phyloP scores from a whole-genome alignment of 1,140 invertebrate genomes.

The Drosophila repleta region DNA sequence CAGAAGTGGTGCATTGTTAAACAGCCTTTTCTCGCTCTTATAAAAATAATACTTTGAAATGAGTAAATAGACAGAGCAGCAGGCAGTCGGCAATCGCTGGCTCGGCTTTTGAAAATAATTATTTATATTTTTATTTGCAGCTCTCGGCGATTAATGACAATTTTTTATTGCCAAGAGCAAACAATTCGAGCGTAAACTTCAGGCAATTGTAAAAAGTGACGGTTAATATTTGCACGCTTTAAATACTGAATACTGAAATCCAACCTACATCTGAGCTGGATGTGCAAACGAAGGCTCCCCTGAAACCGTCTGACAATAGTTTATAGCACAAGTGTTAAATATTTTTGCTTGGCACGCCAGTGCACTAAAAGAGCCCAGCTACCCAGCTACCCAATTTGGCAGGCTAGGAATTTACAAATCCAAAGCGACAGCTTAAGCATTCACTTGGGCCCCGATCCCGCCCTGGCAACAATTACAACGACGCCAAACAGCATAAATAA shows the following conservation, averaged over 20 bases:
- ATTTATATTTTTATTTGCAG: conserved; percentile 22
- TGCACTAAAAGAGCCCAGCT: conserved; percentile 29
- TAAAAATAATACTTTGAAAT: conserved; percentile 55
- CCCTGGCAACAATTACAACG: conserved; percentile 66
- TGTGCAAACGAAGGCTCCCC: conserved; percentile 10
- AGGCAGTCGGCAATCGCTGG: background rate
- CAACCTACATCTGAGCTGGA: conserved; percentile 67
- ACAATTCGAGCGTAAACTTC: conserved; percentile 48
- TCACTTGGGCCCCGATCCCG: conserved; percentile 25
- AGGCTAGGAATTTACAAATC: conserved; percentile 37
- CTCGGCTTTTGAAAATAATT: background rate
- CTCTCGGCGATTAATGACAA: conserved; percentile 42
- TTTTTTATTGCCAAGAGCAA: conserved; percentile 54
- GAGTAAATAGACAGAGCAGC: conserved; percentile 44
- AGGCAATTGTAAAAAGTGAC: conserved; percentile 56
- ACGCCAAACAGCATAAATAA: conserved; percentile 71
- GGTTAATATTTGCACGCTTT: conserved; percentile 24
- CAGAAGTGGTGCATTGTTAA: background rate
- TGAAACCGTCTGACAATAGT: conserved; percentile 64
- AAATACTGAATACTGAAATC: conserved; percentile 22
- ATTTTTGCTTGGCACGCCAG: conserved; percentile 80
- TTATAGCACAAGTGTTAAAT: conserved; percentile 81
- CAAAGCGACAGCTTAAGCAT: conserved; percentile 48
- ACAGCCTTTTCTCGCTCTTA: background rate
- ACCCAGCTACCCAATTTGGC: conserved; percentile 8